Evolutionary conservation across 2,113 vertebrate genomes (phyloP).

Genomic region (Dendropsophus ebraccatus): DNA sequence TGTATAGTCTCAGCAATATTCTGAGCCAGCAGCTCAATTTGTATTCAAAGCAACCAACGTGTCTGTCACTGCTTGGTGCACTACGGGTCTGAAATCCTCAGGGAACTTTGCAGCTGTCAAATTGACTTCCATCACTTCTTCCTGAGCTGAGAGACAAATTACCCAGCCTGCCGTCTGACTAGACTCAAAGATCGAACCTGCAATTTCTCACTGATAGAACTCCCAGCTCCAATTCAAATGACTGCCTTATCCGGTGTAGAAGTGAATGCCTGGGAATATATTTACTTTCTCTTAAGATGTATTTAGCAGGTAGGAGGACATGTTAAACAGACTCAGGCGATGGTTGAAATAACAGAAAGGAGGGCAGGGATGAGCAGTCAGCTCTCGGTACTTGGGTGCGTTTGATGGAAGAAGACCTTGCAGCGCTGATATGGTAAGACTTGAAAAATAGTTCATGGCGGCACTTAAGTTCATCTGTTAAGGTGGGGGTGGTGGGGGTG

Average conservation of each 20-base stretch:
- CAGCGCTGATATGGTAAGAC: neutral
- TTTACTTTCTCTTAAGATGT: slow-evolving; percentile 26
- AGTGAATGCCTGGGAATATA: slow-evolving; percentile 19
- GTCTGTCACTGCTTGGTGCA: slow-evolving; percentile 72
- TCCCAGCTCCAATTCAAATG: slow-evolving; percentile 59
- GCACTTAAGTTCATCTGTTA: too few relatives aligned
- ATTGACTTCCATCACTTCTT: slow-evolving; percentile 73
- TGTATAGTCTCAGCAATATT: slow-evolving; percentile 68
- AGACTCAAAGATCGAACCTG: slow-evolving; percentile 66
- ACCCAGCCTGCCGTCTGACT: slow-evolving; percentile 68
- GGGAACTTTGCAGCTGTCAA: slow-evolving; percentile 74
- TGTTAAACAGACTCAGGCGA: slow-evolving; percentile 34
- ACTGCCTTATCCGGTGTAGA: slow-evolving; percentile 24
- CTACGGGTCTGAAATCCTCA: slow-evolving; percentile 70
- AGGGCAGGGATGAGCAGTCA: slow-evolving; percentile 22
- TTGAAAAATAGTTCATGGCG: too few relatives aligned
- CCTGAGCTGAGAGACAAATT: slow-evolving; percentile 70
- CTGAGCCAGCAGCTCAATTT: slow-evolving; percentile 70
- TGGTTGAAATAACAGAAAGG: slow-evolving; percentile 51
- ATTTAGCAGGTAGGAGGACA: slow-evolving; percentile 28
- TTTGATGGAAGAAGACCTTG: neutral
- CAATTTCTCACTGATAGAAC: slow-evolving; percentile 65
- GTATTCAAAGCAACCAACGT: slow-evolving; percentile 64
- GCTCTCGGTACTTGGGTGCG: neutral
- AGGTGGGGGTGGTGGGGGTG: too few relatives aligned